Conservation (phyloP, 2,888 invertebrate species). For the Diarsia rubi region DNA sequence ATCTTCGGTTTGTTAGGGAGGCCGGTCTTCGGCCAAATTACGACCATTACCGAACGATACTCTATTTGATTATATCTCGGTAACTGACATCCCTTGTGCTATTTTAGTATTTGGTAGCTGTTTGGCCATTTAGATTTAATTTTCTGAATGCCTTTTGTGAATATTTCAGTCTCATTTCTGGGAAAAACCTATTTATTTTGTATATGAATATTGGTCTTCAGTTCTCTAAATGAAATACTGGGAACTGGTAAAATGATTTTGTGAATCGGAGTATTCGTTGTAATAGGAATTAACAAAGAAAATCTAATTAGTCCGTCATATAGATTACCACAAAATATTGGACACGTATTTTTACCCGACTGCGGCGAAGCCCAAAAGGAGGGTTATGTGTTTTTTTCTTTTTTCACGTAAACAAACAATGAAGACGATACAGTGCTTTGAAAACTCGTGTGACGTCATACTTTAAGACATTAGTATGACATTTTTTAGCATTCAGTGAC, state of each 20-base stretch:
- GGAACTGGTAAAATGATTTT: neutral
- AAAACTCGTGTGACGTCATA: too few relatives aligned
- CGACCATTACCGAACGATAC: slow-evolving; percentile 61
- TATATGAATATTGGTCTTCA: neutral
- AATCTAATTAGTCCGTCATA: too few relatives aligned
- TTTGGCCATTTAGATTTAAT: slow-evolving; percentile 11
- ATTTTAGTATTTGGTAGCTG: slow-evolving; percentile 28
- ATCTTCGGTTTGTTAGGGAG: slow-evolving; percentile 71
- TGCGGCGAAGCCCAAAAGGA: too few relatives aligned
- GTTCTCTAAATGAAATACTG: neutral
- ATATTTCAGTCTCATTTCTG: neutral
- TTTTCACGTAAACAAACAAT: too few relatives aligned
- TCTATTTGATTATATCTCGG: slow-evolving; percentile 62
- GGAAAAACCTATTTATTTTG: neutral
- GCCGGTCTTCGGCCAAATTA: slow-evolving; percentile 60
- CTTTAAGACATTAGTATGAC: too few relatives aligned
- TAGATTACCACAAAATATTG: too few relatives aligned
- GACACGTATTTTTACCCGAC: too few relatives aligned
- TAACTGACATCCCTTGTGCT: slow-evolving; percentile 39
- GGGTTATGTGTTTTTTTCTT: too few relatives aligned
- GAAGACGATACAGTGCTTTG: too few relatives aligned
- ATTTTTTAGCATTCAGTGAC: too few relatives aligned
- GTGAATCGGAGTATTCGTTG: neutral
- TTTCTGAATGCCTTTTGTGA: slow-evolving; percentile 5
- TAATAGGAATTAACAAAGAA: too few relatives aligned